Conservation (phyloP, 2,888 invertebrate species). For the Caenorhabditis imperialis region DNA sequence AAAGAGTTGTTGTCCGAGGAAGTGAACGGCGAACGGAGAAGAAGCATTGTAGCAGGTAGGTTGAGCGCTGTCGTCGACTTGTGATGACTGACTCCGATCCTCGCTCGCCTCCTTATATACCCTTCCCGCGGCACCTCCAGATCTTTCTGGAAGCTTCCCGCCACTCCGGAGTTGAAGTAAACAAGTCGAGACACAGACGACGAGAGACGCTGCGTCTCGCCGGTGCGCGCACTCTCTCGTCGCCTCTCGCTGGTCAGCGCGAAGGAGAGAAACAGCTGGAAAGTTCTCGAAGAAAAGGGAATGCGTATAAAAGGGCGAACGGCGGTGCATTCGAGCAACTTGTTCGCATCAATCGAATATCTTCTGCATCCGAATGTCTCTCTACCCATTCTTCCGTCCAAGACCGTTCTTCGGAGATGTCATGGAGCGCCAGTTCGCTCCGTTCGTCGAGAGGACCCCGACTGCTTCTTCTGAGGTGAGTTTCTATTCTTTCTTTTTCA, state of each 20-base stretch:
- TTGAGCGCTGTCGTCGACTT: constrained; percentile 1
- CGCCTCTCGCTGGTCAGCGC: no score
- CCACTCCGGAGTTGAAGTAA: no score
- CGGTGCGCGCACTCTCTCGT: constrained; percentile 1
- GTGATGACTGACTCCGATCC: neutral
- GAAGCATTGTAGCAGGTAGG: constrained; percentile 13
- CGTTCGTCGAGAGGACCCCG: neutral
- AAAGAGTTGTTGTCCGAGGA: constrained; percentile 2
- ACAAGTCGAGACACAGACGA: constrained; percentile 13
- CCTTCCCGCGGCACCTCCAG: neutral
- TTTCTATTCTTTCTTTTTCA: neutral
- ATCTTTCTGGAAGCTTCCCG: constrained; percentile 12
- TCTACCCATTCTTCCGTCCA: constrained; percentile 27
- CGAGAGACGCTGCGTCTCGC: constrained; percentile 6
- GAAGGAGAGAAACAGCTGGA: constrained; percentile 7
- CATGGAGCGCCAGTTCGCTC: constrained; percentile 9
- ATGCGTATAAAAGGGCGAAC: constrained; percentile 17
- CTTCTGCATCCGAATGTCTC: constrained; percentile 11
- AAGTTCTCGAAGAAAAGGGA: constrained; percentile 18
- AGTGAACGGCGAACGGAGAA: constrained; percentile 22
- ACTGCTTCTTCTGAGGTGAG: constrained; percentile 20
- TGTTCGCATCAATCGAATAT: constrained; percentile 6
- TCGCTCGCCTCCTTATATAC: constrained; percentile 11
- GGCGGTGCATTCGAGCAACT: neutral
- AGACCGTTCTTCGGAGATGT: constrained; percentile 22